phyloP scores from a whole-genome alignment of 2,797 vertebrate species.

The Halcyon badia region DNA sequence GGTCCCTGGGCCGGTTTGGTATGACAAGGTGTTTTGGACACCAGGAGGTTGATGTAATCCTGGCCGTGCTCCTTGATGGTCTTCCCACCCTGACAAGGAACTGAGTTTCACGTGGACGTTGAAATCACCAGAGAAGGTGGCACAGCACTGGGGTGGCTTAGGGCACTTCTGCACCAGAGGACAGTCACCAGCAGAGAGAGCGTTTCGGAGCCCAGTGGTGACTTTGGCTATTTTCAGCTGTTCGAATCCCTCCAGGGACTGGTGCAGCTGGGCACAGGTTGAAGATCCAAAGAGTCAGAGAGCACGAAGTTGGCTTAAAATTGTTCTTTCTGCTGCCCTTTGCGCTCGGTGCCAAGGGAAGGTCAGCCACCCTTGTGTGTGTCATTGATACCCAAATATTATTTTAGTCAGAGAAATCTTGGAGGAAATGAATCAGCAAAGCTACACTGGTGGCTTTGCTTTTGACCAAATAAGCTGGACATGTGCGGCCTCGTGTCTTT shows the following conservation, averaged over 20 bases:
- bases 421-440: not conserved
- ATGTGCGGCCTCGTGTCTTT: not conserved
- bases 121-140: not conserved
- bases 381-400: constrained; percentile 46
- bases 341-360: not conserved
- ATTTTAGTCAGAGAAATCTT: constrained; percentile 40
- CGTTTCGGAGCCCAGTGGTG: rapidly evolving
- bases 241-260: not conserved
- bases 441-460: not conserved
- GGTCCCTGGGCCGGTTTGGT: not conserved
- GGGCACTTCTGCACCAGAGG: not conserved
- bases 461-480: not conserved
- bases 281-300: not conserved
- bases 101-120: not conserved
- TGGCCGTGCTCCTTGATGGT: not conserved
- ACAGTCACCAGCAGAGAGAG: not conserved
- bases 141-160: not conserved
- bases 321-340: constrained; percentile 41
- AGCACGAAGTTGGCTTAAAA: constrained; percentile 4
- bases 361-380: not conserved
- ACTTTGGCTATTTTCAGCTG: not conserved
- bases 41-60: not conserved
- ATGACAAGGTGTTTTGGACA: not conserved
- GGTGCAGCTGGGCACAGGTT: not conserved
- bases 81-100: not conserved